These are phyloP conservation scores for Oscheius sp. DNA, from an alignment of 2,888 invertebrate species.

Conservation along the genomic window DNA sequence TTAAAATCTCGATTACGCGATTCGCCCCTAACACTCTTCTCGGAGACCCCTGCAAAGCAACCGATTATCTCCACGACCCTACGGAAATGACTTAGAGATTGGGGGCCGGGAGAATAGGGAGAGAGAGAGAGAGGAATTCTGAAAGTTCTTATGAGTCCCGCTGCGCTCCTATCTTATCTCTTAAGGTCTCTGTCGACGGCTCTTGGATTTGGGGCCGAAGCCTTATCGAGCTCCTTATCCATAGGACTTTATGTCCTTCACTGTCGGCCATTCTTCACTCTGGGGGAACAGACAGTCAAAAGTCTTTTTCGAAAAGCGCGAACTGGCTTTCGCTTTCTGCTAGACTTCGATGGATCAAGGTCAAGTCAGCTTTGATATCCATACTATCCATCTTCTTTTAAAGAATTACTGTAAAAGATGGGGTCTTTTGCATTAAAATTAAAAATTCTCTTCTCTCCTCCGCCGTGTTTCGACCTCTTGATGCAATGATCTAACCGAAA, in stretches of 20 bases:
- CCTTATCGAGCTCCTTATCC: not conserved
- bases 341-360: slow-evolving; percentile 9
- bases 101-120: not conserved
- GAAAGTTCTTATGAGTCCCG: slow-evolving; percentile 2
- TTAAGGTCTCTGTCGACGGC: not conserved
- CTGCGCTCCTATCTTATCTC: slow-evolving; percentile 24
- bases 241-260: not conserved
- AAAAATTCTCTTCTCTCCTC: too few species aligned
- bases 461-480: too few species aligned
- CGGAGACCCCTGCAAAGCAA: not conserved
- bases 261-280: not conserved
- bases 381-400: too few species aligned
- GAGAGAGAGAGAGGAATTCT: not conserved
- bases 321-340: slow-evolving; percentile 12
- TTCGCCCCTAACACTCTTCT: not conserved
- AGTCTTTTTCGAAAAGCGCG: not conserved
- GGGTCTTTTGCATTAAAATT: too few species aligned
- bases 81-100: slow-evolving; percentile 21
- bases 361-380: not conserved
- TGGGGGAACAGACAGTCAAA: not conserved
- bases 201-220: not conserved
- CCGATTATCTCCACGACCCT: slow-evolving; percentile 29
- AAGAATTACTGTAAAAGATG: too few species aligned
- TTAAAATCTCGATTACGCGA: slow-evolving; percentile 29
- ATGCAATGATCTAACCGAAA: too few species aligned